Percentiles rank a stretch among this genome's conserved stretches.
These are phyloP conservation scores for Anolis apletophallus DNA, from an alignment of 2,797 vertebrate species.

Conservation along the genomic window DNA sequence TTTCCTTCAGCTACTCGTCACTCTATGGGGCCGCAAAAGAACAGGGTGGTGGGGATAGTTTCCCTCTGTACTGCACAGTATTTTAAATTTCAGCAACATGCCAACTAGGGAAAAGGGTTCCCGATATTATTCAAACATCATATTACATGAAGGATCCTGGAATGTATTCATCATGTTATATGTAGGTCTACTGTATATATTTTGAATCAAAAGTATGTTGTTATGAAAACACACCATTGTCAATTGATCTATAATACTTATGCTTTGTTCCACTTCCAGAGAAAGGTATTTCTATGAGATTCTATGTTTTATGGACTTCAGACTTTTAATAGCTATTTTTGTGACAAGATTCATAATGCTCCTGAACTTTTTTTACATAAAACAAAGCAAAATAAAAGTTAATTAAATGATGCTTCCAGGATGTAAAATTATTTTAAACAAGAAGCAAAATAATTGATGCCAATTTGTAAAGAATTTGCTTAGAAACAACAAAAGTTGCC, in stretches of 20 bases:
- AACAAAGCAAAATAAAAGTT: not conserved
- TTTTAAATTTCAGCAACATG: no score
- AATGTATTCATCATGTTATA: no score
- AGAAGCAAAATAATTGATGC: not conserved
- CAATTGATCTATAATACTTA: not conserved
- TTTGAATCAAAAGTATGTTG: slow-evolving; percentile 1
- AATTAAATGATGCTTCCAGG: not conserved
- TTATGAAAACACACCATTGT: not conserved
- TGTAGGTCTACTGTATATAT: no score
- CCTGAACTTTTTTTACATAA: no score
- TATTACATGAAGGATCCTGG: no score
- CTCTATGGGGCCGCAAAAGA: no score
- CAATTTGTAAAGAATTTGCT: not conserved
- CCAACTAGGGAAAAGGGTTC: no score
- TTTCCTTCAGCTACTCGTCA: no score
- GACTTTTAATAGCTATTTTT: not conserved
- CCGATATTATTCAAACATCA: no score
- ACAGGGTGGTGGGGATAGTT: no score
- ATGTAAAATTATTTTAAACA: not conserved
- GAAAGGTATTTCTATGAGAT: not conserved
- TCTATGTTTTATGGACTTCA: not conserved
- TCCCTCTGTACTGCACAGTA: no score
- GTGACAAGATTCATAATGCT: slow-evolving; percentile 6
- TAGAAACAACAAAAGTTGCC: not conserved
- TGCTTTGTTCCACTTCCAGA: not conserved